A percentile compares a stretch with the other conserved stretches of the same genome.
These are phyloP conservation scores for Hypercompe scribonia DNA, from an alignment of 2,888 invertebrate genomes.

Conservation along the genomic window DNA sequence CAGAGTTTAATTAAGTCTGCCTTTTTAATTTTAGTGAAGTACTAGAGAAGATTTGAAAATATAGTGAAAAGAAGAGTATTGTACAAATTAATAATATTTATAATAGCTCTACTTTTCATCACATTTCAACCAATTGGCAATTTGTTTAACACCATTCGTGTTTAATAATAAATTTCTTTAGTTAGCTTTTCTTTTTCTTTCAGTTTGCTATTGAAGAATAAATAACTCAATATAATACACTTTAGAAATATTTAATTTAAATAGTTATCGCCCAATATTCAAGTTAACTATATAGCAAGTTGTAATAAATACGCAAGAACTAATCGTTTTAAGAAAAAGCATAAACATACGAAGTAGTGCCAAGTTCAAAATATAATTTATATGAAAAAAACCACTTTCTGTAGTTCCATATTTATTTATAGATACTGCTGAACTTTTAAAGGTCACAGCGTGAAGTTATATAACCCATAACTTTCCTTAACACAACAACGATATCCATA, in stretches of 20 bases:
- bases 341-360: too few relatives aligned
- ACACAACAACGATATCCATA: background rate
- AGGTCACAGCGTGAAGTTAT: background rate
- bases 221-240: too few relatives aligned
- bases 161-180: background rate
- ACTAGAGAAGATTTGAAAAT: background rate
- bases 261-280: too few relatives aligned
- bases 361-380: background rate
- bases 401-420: background rate
- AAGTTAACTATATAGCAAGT: too few relatives aligned
- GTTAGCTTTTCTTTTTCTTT: too few relatives aligned
- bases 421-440: background rate
- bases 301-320: too few relatives aligned
- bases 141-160: background rate
- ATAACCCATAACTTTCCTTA: background rate
- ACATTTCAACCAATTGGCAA: too few relatives aligned
- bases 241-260: too few relatives aligned
- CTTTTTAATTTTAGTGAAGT: background rate
- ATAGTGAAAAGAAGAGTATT: background rate
- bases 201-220: background rate
- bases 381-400: background rate
- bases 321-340: too few relatives aligned
- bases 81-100: background rate
- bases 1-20: constrained; percentile 10
- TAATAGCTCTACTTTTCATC: too few relatives aligned